Base-by-base conservation (phyloP, 1,140 invertebrate species). In the Brachionus rotundiformis region DNA sequence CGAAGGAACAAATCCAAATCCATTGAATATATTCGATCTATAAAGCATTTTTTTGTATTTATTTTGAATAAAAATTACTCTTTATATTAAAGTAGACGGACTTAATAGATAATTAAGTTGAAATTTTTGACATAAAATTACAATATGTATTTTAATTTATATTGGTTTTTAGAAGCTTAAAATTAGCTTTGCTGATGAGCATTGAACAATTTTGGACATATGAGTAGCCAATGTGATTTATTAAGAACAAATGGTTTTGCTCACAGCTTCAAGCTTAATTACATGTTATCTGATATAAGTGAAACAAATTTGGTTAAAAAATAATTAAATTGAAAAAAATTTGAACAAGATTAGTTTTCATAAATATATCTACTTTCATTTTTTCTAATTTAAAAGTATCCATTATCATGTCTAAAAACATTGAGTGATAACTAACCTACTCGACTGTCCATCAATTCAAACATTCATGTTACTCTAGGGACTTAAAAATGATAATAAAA, bases 281-380 rank as follows among this genome's bases (percentile, higher is more conserved):
- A 63, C 25, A 63, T 63, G 61, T 63, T 63, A 63, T 63, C 25
- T 33, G 61, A 63, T 63, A 63, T 33, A 63, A 63, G n/a, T 63
- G 61, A 25, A 63, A 31, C 10, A 63, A 63, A 29, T 31, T 31
- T 63, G 61, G 2, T 29, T 27, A 10, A 16, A 25, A 63, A 19
- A 19, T 19, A 54, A 19, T 54, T 19, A 27, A 63, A 63, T 8
- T 29, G 11, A 13, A 29, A 8, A 63, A 33, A 63, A 29, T 63
- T 63, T 63, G 29, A 33, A n/a, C 11, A 16, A 63, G 61, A 63
- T 63, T 63, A 63, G 29, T 63, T 31, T 63, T 63, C 13, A 27
- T 29, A 63, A 33, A 63, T 27, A 63, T 63, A 29, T 63, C 61
- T 1, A 29, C 25, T 63, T 63, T 63, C 29, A 2, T 59, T 59